Base-by-base conservation (phyloP, 2,113 vertebrate genomes). In the Herpailurus yagouaroundi region DNA sequence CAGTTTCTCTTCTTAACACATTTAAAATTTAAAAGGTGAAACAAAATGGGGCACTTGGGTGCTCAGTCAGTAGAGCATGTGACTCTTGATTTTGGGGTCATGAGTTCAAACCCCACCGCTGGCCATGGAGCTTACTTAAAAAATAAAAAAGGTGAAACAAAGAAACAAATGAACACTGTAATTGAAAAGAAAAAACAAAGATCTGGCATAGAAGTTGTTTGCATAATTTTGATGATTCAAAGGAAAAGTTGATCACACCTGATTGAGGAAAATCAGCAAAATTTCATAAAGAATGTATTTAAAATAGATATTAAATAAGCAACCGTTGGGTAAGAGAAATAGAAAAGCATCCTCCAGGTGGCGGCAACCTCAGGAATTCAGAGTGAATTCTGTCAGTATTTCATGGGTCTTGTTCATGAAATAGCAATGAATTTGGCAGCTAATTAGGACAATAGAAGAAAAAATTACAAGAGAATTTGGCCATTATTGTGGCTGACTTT, bases 241-340 rank as follows among this genome's bases (percentile, higher is more conserved):
- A 95, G 68, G 14, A 19, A 91, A 94, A 50, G 41, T 1, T 73
- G 21, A 82, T 52, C 10, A 45, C 11, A 80, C 92, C 12, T 96
- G 2, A 6, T 64, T 93, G 29, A 85, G 52, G 79, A 95, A 94
- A 45, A 83, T 38, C 36, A 73, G n/a, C 55, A 88, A 92, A 80
- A n/a, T 57, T 94, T 94, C n/a, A 93, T 66, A 71, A 91, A 84
- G 13, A 71, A 80, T 96, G 4, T 73, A 83, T 86, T 15, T 63
- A 45, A 96, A 95, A 41, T 41, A 3, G 38, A 12, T 88, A 55
- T 33, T 41, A 88, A 64, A 89, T 77, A 68, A 87, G 48, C 5
- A 87, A 3, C 27, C 76, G 48, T 91, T 68, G 29, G 4, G 33
- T 33, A 83, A 69, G 41, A 88, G 27, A 64, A 86, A 36, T 45